A percentile compares a stretch with the other conserved stretches of the same genome.
Evolutionary conservation across 2,888 invertebrate genomes (phyloP).

Genomic region (Hoplodrina blanda): DNA sequence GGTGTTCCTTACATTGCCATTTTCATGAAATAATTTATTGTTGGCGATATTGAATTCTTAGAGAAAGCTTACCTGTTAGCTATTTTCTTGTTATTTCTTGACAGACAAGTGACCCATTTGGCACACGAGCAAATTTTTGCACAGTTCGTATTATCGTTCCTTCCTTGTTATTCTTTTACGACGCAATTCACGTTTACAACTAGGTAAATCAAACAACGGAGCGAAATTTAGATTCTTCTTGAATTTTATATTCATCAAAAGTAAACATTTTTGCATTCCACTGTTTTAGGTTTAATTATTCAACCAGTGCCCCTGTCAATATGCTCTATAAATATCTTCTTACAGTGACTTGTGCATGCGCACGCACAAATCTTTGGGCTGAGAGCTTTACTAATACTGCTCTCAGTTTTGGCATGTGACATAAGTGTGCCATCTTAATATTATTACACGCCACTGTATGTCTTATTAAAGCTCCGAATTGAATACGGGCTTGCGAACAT

Average conservation of each 20-base stretch:
- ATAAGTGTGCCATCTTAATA: slow-evolving; percentile 60
- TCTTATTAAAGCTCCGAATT: slow-evolving; percentile 43
- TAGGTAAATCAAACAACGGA: slow-evolving; percentile 43
- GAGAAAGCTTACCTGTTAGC: slow-evolving; percentile 67
- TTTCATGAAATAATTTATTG: slow-evolving; percentile 59
- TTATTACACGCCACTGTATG: slow-evolving; percentile 46
- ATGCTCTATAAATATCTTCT: slow-evolving; percentile 65
- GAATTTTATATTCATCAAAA: slow-evolving; percentile 32
- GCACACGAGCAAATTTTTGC: slow-evolving; percentile 77
- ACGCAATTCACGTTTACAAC: slow-evolving; percentile 40
- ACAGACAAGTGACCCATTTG: slow-evolving; percentile 86
- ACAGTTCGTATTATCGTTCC: slow-evolving; percentile 64
- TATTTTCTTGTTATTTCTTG: slow-evolving; percentile 75
- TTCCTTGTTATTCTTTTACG: slow-evolving; percentile 69
- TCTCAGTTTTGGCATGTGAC: slow-evolving; percentile 63
- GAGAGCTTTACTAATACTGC: slow-evolving; percentile 57
- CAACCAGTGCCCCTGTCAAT: slow-evolving; percentile 61
- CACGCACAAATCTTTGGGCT: slow-evolving; percentile 57
- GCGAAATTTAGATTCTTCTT: slow-evolving; percentile 25
- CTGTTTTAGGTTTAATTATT: slow-evolving; percentile 70
- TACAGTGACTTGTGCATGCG: slow-evolving; percentile 64
- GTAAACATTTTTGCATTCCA: slow-evolving; percentile 32
- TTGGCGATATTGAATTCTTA: slow-evolving; percentile 63
- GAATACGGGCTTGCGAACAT: slow-evolving; percentile 29
- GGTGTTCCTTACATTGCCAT: slow-evolving; percentile 33